phyloP scores from a whole-genome alignment of 2,797 vertebrate genomes.

The Pantherophis alleghaniensis region DNA sequence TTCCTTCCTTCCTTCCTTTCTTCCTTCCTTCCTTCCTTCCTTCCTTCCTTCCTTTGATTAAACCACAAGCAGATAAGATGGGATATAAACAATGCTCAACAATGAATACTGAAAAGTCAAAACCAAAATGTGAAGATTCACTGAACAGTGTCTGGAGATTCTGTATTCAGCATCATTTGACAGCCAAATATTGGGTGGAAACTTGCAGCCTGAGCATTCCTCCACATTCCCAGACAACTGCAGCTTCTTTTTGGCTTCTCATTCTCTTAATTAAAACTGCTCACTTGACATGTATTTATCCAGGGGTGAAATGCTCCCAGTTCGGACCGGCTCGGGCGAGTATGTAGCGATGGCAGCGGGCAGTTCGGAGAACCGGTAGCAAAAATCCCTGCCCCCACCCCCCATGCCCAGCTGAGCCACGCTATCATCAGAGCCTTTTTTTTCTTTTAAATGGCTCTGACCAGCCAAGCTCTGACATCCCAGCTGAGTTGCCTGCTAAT shows the following conservation, averaged over 20 bases:
- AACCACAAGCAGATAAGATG: background rate
- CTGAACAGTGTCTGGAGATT: background rate
- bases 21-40: no score
- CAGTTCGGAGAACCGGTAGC: no score
- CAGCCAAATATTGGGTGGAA: background rate
- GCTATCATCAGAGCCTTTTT: no score
- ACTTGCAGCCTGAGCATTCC: background rate
- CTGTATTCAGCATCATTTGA: background rate
- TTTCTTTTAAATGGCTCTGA: no score
- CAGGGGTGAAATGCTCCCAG: background rate
- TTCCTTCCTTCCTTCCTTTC: background rate
- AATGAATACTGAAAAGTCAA: background rate
- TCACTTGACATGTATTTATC: background rate
- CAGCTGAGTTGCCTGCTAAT: no score
- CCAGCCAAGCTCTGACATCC: no score
- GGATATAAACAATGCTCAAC: background rate
- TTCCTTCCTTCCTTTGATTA: background rate
- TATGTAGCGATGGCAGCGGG: no score
- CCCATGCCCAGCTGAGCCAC: no score
- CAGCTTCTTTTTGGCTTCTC: background rate
- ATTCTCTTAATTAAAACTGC: background rate
- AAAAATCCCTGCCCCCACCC: no score
- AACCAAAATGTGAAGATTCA: background rate
- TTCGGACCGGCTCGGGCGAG: no score
- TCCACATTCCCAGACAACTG: background rate